Base-by-base conservation (phyloP, 2,888 invertebrate species). In the Apodemia duryi region DNA sequence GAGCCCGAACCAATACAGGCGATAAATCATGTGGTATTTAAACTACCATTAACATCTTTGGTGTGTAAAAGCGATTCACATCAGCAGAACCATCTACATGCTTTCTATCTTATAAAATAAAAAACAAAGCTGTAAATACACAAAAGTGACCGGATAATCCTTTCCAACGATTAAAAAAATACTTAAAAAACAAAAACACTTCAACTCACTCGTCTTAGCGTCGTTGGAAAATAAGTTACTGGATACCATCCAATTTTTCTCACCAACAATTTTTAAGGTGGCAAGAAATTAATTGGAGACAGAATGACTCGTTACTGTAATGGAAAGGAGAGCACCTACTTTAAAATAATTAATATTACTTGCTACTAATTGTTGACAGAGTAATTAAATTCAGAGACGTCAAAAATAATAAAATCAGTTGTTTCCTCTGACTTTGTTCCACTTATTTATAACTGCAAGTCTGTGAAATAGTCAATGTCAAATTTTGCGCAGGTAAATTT, bases 171-270 rank as follows among this genome's bases (percentile, higher is more conserved):
- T 29, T 10, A 54, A 57, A 57, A 28, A n/a, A 6, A 13, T 21
- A 6, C 6, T 13, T 35, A 6, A 57, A 57, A 57, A 57, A 57
- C 13, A 57, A 57, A 57, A 57, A 35, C 57, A 57, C 32, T 57
- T 57, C 2, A 11, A 57, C 32, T 57, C 57, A 13, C 57, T 32
- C 32, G 6, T n/a, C 57, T 57, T 13, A 57, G 57, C 57, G 29
- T 57, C 57, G 57, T 11, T 57, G 13, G 13, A 73, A 73, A 74
- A 72, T 66, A 66, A 74, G 73, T 69, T 67, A 70, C 75, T 75
- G 74, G 78, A 73, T 72, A 74, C 67, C 66, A 67, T 73, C 72
- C 72, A 72, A 72, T 70, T 71, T 74, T 72, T 71, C 69, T 71
- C 70, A 71, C 73, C 68, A 73, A 69, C 69, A 67, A 68, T 72